Percentiles rank a stretch among this genome's conserved stretches.
Evolutionary conservation across 2,797 vertebrate species (phyloP).

Genomic region (Loriculus beryllinus): DNA sequence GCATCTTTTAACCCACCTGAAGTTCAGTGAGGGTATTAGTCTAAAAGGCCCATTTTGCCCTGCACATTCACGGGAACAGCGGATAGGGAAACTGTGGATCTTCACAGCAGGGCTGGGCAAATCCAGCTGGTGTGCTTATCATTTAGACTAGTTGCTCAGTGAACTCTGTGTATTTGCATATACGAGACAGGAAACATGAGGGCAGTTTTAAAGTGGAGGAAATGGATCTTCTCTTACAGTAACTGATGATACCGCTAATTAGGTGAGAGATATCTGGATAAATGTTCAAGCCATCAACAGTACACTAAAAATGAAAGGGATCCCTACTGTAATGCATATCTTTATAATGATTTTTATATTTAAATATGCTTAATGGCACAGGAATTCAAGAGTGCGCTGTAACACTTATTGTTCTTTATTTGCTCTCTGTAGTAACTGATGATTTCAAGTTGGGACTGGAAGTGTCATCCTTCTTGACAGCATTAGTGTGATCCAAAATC

Average conservation of each 20-base stretch:
- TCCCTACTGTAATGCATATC: not conserved
- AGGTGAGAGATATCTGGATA: not conserved
- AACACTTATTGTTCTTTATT: not conserved
- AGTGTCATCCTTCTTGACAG: not conserved
- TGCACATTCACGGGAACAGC: not conserved
- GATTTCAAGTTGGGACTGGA: not conserved
- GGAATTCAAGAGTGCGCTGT: not conserved
- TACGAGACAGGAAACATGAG: fast-evolving
- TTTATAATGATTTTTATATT: not conserved
- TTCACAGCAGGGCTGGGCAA: not conserved
- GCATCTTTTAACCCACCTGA: not conserved
- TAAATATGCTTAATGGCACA: not conserved
- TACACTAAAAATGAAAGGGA: not conserved
- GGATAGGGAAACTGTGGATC: not conserved
- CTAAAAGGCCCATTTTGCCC: not conserved
- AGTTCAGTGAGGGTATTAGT: not conserved
- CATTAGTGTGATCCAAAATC: not conserved
- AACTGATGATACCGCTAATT: not conserved
- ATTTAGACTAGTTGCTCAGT: not conserved
- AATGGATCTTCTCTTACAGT: not conserved
- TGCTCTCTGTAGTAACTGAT: not conserved
- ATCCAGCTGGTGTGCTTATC: not conserved
- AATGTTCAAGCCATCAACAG: not conserved
- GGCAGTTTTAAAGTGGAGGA: not conserved
- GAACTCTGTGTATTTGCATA: not conserved